phyloP scores from a whole-genome alignment of 2,797 vertebrate genomes.

The Lindbergichthys nudifrons region DNA sequence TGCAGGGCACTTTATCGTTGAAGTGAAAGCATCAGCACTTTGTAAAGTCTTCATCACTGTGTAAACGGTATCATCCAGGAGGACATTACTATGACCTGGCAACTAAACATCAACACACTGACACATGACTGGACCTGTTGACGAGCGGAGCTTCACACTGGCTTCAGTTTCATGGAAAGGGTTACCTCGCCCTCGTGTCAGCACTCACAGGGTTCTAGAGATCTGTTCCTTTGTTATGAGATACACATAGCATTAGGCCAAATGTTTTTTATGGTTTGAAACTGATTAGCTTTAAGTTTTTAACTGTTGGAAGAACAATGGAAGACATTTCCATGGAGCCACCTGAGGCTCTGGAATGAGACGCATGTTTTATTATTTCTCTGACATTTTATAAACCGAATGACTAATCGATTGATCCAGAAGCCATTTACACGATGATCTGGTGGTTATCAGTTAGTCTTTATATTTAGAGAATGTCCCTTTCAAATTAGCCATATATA shows the following conservation, averaged over 20 bases:
- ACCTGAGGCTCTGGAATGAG: neutral
- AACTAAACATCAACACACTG: constrained; percentile 7
- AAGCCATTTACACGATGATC: too few relatives aligned
- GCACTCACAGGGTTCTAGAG: neutral
- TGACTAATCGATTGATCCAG: neutral
- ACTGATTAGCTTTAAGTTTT: neutral
- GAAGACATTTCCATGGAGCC: neutral
- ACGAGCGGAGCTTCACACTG: constrained; percentile 16
- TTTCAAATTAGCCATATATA: too few relatives aligned
- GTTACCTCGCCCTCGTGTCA: constrained; percentile 30
- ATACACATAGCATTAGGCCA: neutral
- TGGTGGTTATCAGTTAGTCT: too few relatives aligned
- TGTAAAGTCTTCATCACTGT: constrained; percentile 12
- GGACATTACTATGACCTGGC: neutral
- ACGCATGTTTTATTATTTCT: neutral
- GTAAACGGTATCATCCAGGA: constrained; percentile 21
- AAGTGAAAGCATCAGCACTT: constrained; percentile 12
- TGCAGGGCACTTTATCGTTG: constrained; percentile 31
- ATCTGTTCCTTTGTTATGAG: constrained; percentile 5
- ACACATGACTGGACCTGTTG: constrained; percentile 20
- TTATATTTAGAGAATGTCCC: too few relatives aligned
- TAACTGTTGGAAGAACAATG: neutral
- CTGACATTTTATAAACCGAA: neutral
- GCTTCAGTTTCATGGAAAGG: constrained; percentile 33
- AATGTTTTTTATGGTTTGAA: constrained; percentile 1